These are phyloP conservation scores for Mustela lutreola DNA, from an alignment of 2,113 vertebrate species.

Conservation along the genomic window DNA sequence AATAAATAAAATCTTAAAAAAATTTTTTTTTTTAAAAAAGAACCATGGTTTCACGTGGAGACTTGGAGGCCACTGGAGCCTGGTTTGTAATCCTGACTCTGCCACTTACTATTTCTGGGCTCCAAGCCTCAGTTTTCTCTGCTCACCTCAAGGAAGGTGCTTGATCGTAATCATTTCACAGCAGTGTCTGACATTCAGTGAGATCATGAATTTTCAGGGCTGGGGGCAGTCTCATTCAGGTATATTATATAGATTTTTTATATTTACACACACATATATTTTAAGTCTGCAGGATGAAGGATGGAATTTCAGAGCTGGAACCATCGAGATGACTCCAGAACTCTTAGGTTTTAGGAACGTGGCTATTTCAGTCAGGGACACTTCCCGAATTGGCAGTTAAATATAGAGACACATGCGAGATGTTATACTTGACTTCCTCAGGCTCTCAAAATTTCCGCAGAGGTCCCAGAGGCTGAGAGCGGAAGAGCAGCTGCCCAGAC, in stretches of 20 bases:
- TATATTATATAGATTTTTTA: neutral
- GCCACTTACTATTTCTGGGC: neutral
- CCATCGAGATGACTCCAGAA: neutral
- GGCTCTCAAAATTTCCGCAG: neutral
- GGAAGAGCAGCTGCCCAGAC: neutral
- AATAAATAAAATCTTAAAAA: too few species aligned
- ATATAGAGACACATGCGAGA: neutral
- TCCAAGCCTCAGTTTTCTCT: neutral
- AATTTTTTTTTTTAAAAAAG: too few species aligned
- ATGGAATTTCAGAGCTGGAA: neutral
- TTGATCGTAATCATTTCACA: neutral
- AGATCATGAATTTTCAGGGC: neutral
- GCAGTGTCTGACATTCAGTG: neutral
- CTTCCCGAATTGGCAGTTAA: neutral
- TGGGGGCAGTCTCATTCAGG: neutral
- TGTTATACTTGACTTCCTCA: neutral
- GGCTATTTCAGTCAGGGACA: neutral
- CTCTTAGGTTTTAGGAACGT: neutral
- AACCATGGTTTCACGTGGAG: neutral
- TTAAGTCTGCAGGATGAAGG: neutral
- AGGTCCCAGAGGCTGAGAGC: neutral
- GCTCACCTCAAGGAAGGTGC: neutral
- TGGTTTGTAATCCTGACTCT: neutral
- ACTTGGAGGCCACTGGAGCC: neutral
- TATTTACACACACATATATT: neutral